These are phyloP conservation scores for Lampris incognitus DNA, from an alignment of 2,113 vertebrate species.

Conservation along the genomic window DNA sequence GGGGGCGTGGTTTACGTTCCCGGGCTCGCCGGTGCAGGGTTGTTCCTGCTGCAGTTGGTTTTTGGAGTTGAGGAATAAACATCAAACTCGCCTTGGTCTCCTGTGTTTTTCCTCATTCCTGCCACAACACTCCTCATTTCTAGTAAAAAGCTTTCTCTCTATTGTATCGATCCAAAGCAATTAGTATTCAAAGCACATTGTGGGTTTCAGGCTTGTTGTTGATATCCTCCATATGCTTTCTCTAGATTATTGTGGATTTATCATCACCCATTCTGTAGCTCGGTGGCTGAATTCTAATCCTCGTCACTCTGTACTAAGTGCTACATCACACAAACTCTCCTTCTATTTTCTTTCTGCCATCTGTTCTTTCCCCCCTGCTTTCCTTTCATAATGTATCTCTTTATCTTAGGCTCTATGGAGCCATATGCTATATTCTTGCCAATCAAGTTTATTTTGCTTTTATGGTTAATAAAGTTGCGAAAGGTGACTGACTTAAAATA, in stretches of 20 bases:
- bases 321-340: constrained; percentile 14
- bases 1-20: too few relatives aligned
- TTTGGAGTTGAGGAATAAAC: too few relatives aligned
- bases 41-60: too few relatives aligned
- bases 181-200: neutral
- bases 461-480: neutral
- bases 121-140: too few relatives aligned
- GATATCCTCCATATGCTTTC: neutral
- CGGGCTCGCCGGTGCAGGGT: too few relatives aligned
- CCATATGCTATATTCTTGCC: constrained; percentile 11
- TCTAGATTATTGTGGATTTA: neutral
- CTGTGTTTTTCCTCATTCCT: too few relatives aligned
- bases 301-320: constrained; percentile 5
- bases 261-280: neutral
- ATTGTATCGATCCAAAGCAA: too few relatives aligned
- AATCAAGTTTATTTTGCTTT: neutral
- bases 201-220: neutral
- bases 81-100: too few relatives aligned
- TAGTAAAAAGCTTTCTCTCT: too few relatives aligned
- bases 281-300: constrained; percentile 12
- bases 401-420: constrained; percentile 9
- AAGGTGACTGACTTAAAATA: too few relatives aligned
- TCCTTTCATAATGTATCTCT: neutral
- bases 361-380: constrained; percentile 2
- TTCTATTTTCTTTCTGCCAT: constrained; percentile 4